Evolutionary conservation across 2,113 vertebrate species (phyloP).

Genomic region (Perca schrenkii): DNA sequence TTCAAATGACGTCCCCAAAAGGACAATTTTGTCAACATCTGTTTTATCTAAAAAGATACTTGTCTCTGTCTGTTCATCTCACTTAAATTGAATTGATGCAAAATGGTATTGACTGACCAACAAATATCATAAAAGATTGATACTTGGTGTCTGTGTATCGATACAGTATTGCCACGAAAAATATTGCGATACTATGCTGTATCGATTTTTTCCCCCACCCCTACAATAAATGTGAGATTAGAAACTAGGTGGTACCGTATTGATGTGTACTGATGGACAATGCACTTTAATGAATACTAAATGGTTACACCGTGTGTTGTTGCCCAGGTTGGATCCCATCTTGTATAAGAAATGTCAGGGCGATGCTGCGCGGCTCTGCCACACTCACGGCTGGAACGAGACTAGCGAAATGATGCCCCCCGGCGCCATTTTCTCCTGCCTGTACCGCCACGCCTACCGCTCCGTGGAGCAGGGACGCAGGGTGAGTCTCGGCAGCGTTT

Average conservation of each 20-base stretch:
- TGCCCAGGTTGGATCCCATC: slow-evolving; percentile 90
- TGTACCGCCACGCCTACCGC: slow-evolving; percentile 95
- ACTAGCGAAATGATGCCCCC: slow-evolving; percentile 94
- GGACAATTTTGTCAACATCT: too few relatives aligned
- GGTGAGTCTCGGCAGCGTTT: slow-evolving; percentile 78
- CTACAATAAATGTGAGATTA: background rate
- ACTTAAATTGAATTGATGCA: too few relatives aligned
- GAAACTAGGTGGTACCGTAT: background rate
- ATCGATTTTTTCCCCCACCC: too few relatives aligned
- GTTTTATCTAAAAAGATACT: too few relatives aligned
- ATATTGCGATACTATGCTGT: too few relatives aligned
- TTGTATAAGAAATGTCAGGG: slow-evolving; percentile 95
- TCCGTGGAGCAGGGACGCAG: slow-evolving; percentile 93
- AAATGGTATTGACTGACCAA: too few relatives aligned
- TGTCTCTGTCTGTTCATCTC: too few relatives aligned
- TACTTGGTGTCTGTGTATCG: too few relatives aligned
- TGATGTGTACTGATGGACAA: background rate
- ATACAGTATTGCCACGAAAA: too few relatives aligned
- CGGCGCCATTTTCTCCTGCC: slow-evolving; percentile 94
- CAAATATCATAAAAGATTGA: too few relatives aligned
- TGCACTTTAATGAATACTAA: too few relatives aligned
- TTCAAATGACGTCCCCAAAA: too few relatives aligned
- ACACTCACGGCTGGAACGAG: slow-evolving; percentile 95
- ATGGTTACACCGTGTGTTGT: background rate
- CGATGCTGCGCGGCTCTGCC: slow-evolving; percentile 93